A percentile compares a stretch with the other conserved stretches of the same genome.
These are phyloP conservation scores for Chaenocephalus aceratus DNA, from an alignment of 2,113 vertebrate genomes.

Conservation along the genomic window DNA sequence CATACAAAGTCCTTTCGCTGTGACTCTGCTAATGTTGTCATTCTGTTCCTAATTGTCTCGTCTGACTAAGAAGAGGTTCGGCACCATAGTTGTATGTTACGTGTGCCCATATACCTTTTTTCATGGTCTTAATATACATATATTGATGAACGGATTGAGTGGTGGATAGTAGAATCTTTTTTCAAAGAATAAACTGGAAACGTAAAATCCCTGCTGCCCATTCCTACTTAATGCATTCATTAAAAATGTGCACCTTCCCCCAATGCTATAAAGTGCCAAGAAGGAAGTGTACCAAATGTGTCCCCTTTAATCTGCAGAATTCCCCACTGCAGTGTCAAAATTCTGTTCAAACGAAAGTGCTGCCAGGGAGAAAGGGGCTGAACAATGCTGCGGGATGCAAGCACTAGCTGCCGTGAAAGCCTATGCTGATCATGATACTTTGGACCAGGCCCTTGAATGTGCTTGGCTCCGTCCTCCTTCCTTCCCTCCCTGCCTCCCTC, in stretches of 20 bases:
- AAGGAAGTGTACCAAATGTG: constrained; percentile 80
- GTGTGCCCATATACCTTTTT: not conserved
- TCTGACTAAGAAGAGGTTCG: not conserved
- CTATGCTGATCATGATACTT: constrained; percentile 81
- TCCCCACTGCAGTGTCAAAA: constrained; percentile 82
- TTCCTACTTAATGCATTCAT: constrained; percentile 56
- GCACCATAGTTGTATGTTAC: not conserved
- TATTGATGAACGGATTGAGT: constrained; percentile 1
- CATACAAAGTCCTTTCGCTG: constrained; percentile 27
- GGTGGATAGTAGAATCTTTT: not conserved
- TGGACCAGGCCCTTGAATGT: constrained; percentile 73
- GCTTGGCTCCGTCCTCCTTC: constrained; percentile 71
- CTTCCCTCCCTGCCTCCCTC: constrained; percentile 51
- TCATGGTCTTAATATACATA: not conserved
- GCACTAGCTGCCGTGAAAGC: constrained; percentile 74
- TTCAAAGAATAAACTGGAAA: constrained; percentile 7
- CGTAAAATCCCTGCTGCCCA: constrained; percentile 19
- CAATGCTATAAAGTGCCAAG: constrained; percentile 67
- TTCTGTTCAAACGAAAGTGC: constrained; percentile 75
- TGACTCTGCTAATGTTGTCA: constrained; percentile 44
- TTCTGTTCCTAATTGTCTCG: constrained; percentile 35
- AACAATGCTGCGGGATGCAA: constrained; percentile 77
- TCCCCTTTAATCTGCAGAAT: constrained; percentile 81
- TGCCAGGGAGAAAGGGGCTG: constrained; percentile 77
- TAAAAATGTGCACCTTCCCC: constrained; percentile 63